Percentiles rank a stretch among this genome's conserved stretches.
Evolutionary conservation across 1,140 invertebrate species (phyloP).

Genomic region (Marisa cornuarietis): DNA sequence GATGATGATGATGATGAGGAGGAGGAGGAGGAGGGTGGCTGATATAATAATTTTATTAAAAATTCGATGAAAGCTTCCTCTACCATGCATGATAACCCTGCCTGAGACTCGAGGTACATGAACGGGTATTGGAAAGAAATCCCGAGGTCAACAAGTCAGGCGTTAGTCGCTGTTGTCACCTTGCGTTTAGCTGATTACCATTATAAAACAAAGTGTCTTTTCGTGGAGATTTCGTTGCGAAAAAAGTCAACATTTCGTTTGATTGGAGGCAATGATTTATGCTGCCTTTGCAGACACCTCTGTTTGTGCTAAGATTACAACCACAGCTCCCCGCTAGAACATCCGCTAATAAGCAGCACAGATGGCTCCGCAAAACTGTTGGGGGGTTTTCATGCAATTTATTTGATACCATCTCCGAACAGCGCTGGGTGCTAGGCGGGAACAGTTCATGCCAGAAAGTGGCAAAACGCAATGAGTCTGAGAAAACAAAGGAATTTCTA

Average conservation of each 20-base stretch:
- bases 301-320: slow-evolving; percentile 24
- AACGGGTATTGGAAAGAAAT: too few species aligned
- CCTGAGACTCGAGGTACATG: too few species aligned
- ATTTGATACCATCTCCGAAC: slow-evolving; percentile 16
- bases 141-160: not conserved
- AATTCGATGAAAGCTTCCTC: too few species aligned
- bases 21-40: too few species aligned
- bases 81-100: too few species aligned
- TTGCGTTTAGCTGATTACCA: not conserved
- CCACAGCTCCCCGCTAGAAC: slow-evolving; percentile 14
- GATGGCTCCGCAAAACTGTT: slow-evolving; percentile 14
- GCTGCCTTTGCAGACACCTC: slow-evolving; percentile 1
- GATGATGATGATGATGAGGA: too few species aligned
- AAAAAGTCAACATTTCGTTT: slow-evolving; percentile 1
- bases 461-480: slow-evolving; percentile 28
- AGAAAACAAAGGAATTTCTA: slow-evolving; percentile 24
- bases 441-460: slow-evolving; percentile 20
- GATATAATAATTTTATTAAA: too few species aligned
- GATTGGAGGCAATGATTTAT: slow-evolving; percentile 26
- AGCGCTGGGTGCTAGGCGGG: not conserved
- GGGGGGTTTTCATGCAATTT: slow-evolving; percentile 21
- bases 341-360: slow-evolving; percentile 4
- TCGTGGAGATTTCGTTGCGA: not conserved
- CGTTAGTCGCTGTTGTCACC: not conserved
- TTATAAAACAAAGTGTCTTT: not conserved